phyloP scores from a whole-genome alignment of 2,797 vertebrate genomes.

The Tokudaia tokunoshimensis region DNA sequence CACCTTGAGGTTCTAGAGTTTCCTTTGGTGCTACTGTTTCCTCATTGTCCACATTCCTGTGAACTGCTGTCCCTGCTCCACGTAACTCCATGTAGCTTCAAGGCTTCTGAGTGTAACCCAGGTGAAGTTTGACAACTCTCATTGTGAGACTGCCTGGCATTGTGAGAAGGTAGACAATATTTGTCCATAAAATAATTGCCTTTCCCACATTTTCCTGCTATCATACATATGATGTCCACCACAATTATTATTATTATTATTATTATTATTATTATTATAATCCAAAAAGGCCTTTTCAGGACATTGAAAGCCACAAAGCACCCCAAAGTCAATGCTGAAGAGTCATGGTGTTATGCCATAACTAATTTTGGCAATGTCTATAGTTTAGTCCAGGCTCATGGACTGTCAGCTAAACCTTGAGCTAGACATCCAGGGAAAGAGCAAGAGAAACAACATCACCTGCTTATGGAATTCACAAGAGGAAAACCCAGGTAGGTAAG shows the following conservation, averaged over 20 bases:
- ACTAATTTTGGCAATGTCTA: neutral
- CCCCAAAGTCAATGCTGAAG: neutral
- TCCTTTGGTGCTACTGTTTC: neutral
- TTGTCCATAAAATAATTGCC: neutral
- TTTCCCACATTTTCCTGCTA: neutral
- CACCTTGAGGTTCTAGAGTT: neutral
- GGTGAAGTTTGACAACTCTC: neutral
- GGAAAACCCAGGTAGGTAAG: neutral
- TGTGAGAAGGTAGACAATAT: neutral
- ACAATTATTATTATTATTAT: neutral
- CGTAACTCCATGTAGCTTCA: neutral
- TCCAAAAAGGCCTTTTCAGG: conserved; percentile 2
- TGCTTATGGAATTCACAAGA: conserved; percentile 1
- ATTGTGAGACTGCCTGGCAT: neutral
- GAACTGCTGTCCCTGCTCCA: neutral
- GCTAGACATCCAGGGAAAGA: neutral
- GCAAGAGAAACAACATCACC: neutral
- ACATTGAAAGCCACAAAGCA: neutral
- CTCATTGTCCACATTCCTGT: neutral
- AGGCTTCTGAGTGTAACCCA: neutral
- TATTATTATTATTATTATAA: no score
- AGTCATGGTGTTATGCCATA: neutral
- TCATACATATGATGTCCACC: neutral
- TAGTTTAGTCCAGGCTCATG: neutral
- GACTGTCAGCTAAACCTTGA: neutral